Base-by-base conservation (phyloP, 2,113 vertebrate genomes). In the Bubalus kerabau region DNA sequence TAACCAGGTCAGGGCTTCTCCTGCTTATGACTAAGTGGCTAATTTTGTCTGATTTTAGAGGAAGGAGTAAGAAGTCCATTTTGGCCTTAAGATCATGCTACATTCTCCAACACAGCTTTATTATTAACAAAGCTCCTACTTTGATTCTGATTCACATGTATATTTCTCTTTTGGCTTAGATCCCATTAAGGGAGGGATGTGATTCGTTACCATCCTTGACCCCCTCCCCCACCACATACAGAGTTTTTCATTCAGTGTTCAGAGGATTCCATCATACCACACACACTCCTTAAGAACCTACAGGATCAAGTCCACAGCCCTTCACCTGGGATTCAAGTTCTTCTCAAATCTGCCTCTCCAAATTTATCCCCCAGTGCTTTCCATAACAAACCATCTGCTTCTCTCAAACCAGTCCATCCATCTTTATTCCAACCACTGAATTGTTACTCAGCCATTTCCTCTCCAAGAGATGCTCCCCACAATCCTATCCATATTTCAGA, bases 401-500 rank as follows among this genome's bases (percentile, higher is more conserved):
- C 28, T 43, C 5, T 81, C n/a, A 60, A 36, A 80, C 15, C 43
- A 85, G 24, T 91, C 13, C 76, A 91, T 14, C 26, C 48, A 67
- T 32, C 36, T 84, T 50, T 67, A 93, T 81, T 76, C 23, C 54
- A 82, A 56, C 3, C 67, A 54, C 32, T 91, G 46, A 15, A n/a
- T 95, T 52, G 57, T 46, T 87, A 6, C n/a, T 59, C 71, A 54
- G 17, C 60, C 50, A 50, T 80, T 85, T 93, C 14, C n/a, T 84
- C 64, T 91, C 56, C 52, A 76, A 74, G 59, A 86, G 24, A 88
- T 78, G 12, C 60, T 86, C 17, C 76, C n/a, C 13, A 8, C 3
- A 60, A 87, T 93, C 67, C 32, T 91, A 64, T 16, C 67, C 21
- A 26, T 89, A 96, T 88, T 93, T 93, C 82, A 95, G 97, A 91